Base-by-base conservation (phyloP, 92 coral and sea anemone genomes). In the Palythoa caribaeorum region DNA sequence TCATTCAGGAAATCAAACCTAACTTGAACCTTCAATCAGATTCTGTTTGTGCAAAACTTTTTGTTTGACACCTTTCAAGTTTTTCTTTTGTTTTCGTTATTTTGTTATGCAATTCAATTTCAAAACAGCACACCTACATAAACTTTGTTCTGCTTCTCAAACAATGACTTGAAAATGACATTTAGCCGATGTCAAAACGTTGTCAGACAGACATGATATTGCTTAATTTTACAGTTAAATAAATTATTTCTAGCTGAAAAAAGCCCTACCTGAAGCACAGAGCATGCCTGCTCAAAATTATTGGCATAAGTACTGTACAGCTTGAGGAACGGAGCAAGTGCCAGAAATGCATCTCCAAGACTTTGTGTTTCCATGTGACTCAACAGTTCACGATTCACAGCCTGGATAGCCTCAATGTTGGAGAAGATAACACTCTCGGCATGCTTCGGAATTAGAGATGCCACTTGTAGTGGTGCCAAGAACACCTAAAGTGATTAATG, bases 281-380 rank as follows among this genome's bases (percentile, higher is more conserved):
- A 80, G 80, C 93, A 90, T 1, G 99, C 98, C 78, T 90, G 90
- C 50, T 93, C 99, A 90, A 95, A 97, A 87, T 97, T 97, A 70
- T 97, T 97, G 19, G 99, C 99, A 65, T 97, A 97, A 39, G 96
- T 97, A 52, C 99, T 95, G 93, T 97, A 97, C 2, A 95, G 93
- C 68, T 95, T 95, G 87, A 97, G 95, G 84, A 95, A 97, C 5
- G 99, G 99, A 14, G 99, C 99, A 87, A 97, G 90, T 12, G 99
- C 98, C 14, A 97, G 93, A 77, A 97, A 97, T 3, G 99, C 98
- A 92, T 97, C 98, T 15, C 98, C 99, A 53, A 97, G 88, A 38
- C 98, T 94, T 52, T 89, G 87, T 3, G 98, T 95, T 65, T 97
- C 98, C 98, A 97, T 95, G 89, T 97, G 99, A 75, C 93, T 94